Percentiles rank a stretch among this genome's conserved stretches.
Conservation (phyloP, 2,797 vertebrate genomes). For the Ctenopoma kingsleyae region DNA sequence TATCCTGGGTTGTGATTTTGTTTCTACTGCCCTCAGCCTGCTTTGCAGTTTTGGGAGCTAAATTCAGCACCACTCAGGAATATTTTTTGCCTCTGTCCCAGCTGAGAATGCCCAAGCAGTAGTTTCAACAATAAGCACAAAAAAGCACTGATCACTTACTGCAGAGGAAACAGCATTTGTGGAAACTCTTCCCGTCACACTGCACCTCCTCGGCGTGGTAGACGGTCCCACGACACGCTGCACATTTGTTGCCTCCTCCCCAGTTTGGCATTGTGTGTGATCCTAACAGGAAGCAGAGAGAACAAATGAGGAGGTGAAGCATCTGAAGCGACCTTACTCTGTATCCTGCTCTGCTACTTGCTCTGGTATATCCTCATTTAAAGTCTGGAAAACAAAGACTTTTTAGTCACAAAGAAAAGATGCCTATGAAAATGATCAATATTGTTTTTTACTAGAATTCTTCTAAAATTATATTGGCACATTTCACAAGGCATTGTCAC, state of each 20-base stretch:
- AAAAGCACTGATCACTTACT: constrained; percentile 80
- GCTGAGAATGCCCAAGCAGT: no score
- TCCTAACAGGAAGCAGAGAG: not conserved
- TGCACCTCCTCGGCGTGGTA: constrained; percentile 97
- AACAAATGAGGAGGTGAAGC: not conserved
- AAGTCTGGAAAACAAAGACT: not conserved
- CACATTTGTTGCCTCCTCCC: constrained; percentile 95
- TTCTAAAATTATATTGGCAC: not conserved
- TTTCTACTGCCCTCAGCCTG: no score
- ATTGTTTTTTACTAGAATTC: not conserved
- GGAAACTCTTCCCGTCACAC: constrained; percentile 94
- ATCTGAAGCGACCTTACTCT: no score
- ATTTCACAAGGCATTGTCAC: not conserved
- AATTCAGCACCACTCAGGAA: no score
- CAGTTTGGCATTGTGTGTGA: constrained; percentile 90
- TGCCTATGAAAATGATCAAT: not conserved
- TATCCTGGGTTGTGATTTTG: no score
- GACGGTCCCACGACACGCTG: constrained; percentile 88
- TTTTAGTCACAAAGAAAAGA: not conserved
- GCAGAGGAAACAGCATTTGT: constrained; percentile 95
- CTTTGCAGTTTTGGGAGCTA: no score
- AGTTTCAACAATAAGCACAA: no score
- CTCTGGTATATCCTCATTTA: not conserved
- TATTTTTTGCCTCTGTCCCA: no score
- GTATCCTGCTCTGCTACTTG: not conserved